Percentiles rank a stretch among this genome's conserved stretches.
Evolutionary conservation across 2,113 vertebrate species (phyloP).

Genomic region (Circaetus gallicus): DNA sequence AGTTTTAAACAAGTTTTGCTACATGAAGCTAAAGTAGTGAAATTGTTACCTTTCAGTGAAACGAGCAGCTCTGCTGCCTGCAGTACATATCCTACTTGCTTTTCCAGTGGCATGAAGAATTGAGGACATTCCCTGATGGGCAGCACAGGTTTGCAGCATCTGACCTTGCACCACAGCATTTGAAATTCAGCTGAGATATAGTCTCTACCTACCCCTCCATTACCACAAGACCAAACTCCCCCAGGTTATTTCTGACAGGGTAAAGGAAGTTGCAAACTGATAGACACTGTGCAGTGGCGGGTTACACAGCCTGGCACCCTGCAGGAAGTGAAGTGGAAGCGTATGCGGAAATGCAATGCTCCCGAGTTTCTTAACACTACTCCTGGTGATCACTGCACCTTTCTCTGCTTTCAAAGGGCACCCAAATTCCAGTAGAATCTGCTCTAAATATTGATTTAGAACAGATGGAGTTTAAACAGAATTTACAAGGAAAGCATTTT

Average conservation of each 20-base stretch:
- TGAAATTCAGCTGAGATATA: neutral
- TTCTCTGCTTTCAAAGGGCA: neutral
- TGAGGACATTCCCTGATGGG: neutral
- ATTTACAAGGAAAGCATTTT: neutral
- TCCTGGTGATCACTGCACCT: neutral
- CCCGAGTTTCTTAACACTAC: neutral
- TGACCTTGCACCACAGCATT: neutral
- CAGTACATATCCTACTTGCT: neutral
- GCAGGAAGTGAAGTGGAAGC: neutral
- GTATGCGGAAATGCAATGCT: accelerated
- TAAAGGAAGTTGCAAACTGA: neutral
- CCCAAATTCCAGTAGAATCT: neutral
- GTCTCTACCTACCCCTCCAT: neutral
- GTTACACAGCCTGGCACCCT: neutral
- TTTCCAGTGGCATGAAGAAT: neutral
- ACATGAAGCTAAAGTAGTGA: neutral
- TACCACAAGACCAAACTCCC: neutral
- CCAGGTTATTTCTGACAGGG: neutral
- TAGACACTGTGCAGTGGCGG: neutral
- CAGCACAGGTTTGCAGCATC: neutral
- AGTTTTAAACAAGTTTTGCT: neutral
- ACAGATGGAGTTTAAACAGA: conserved; percentile 15
- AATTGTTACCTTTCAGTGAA: neutral
- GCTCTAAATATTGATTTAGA: neutral
- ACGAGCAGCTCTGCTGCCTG: neutral